Base-by-base conservation (phyloP, 2,797 vertebrate species). In the Spinibarbus caldwelli region DNA sequence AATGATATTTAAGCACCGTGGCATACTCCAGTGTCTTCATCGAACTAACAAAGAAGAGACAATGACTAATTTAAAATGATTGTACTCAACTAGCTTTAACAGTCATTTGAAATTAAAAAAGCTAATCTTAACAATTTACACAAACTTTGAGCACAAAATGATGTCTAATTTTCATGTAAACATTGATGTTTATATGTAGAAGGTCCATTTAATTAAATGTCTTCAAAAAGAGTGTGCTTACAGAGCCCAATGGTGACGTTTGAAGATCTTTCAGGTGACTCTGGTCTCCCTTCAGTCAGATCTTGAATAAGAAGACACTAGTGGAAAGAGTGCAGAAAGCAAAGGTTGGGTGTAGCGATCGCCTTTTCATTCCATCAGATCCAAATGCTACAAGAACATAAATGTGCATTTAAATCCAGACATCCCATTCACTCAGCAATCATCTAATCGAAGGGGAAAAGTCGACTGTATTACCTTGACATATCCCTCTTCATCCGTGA, bases 121-220 rank as follows among this genome's bases (percentile, higher is more conserved):
- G 45, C 21, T 91, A 92, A 92, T 91, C 89, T 93, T 94, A 94
- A 94, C 92, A 94, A 93, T 94, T 92, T 94, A 95, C 93, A 94
- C 92, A 90, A 92, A 92, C 93, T 23, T 77, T 38, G 38, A 81
- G 36, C 45, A 86, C 57, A n/a, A 85, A 77, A 80, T 67, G 26
- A 36, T 57, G 77, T 82, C 64, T 85, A 12, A 67, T 77, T 84
- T 64, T 83, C 57, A 72, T 29, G 78, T 75, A 62, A 78, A 86
- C 54, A 68, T 41, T 38, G 57, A 78, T 23, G 1, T 34, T 31
- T 49, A 52, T 77, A 47, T 67, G 31, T 64, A 66, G 83, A 80
- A 80, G 15, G 67, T 73, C 31, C n/a, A 83, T 49, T 81, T 15
- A 38, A 76, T 34, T 21, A 36, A 85, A 80, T 66, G 59, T 43